Base-by-base conservation (phyloP, 2,113 vertebrate species). In the Aleadryas rufinucha region DNA sequence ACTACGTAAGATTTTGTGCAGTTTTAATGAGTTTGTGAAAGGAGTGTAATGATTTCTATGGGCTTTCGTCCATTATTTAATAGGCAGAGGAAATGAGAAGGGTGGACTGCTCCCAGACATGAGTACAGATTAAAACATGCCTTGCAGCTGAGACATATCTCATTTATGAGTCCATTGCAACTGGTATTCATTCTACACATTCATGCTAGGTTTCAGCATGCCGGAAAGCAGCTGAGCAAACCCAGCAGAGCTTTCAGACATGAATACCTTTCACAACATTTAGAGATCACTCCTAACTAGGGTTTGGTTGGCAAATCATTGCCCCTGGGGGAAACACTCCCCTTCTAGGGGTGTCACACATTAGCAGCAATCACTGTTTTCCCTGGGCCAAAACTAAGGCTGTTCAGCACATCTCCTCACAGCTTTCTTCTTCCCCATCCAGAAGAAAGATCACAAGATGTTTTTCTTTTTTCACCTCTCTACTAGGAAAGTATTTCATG, bases 181-280 rank as follows among this genome's bases (percentile, higher is more conserved):
- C 33, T 41, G 45, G 69, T 60, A 72, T 87, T 96, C 42, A 76
- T 75, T 75, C 80, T 89, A 60, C 4, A 3, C 88, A 45, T 56
- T 90, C 83, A 71, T 30, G 60, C 44, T 78, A 63, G 44, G 92
- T 95, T 92, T 87, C 65, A 93, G 95, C 80, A 78, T 86, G 93
- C 80, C 65, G 49, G 37, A 89, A 94, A 92, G 86, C 89, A 92
- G 88, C 90, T 94, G 82, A 96, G 83, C 79, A 96, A 94, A 94
- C 44, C 12, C 50, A 71, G 47, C 37, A 90, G 57, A 87, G 60
- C 76, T 72, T 49, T 90, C 49, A 84, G 69, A 57, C 61, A 33
- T 66, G 71, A 83, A 65, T 12, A 42, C 16, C 35, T 35, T 54
- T 89, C 53, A 56, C 11, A 89, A 50, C 44, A 89, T 60, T 86